Percentiles rank a stretch among this genome's conserved stretches.
Evolutionary conservation across 2,888 invertebrate genomes (phyloP).

Genomic region (Schizotus pectinicornis): DNA sequence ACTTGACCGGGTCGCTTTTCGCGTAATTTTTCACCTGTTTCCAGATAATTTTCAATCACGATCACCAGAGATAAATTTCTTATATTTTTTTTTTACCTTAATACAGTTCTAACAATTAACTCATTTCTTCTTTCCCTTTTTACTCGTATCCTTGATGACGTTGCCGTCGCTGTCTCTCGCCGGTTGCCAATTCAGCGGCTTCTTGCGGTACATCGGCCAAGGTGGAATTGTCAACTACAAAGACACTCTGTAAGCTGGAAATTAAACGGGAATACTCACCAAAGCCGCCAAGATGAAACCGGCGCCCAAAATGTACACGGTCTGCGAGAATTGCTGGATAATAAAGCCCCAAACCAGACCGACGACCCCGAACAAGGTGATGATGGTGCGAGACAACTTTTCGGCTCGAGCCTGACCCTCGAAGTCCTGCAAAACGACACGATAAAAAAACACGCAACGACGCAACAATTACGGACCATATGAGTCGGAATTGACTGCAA

Average conservation of each 20-base stretch:
- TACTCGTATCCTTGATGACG: constrained; percentile 30
- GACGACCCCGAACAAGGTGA: constrained; percentile 87
- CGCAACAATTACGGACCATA: constrained; percentile 51
- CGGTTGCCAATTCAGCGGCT: constrained; percentile 88
- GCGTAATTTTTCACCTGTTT: not conserved
- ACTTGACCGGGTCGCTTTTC: not conserved
- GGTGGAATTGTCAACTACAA: constrained; percentile 85
- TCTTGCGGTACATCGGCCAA: constrained; percentile 94
- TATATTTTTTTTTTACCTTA: no score
- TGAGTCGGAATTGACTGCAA: constrained; percentile 55
- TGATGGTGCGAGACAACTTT: constrained; percentile 86
- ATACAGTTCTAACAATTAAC: not conserved
- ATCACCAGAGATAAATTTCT: not conserved
- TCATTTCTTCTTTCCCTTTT: constrained; percentile 50
- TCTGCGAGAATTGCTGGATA: constrained; percentile 95
- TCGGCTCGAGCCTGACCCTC: constrained; percentile 92
- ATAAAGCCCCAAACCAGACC: constrained; percentile 92
- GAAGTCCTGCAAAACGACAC: constrained; percentile 72
- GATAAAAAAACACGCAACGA: constrained; percentile 16
- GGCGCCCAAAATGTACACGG: constrained; percentile 89
- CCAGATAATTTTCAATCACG: not conserved
- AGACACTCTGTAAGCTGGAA: constrained; percentile 55
- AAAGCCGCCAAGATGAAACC: constrained; percentile 88
- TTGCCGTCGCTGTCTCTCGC: constrained; percentile 56
- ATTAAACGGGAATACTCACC: constrained; percentile 63